Evolutionary conservation across 2,888 invertebrate species (phyloP), one percentile per base, ranked within the genome.

Genomic region (Xiphydria camelus): DNA sequence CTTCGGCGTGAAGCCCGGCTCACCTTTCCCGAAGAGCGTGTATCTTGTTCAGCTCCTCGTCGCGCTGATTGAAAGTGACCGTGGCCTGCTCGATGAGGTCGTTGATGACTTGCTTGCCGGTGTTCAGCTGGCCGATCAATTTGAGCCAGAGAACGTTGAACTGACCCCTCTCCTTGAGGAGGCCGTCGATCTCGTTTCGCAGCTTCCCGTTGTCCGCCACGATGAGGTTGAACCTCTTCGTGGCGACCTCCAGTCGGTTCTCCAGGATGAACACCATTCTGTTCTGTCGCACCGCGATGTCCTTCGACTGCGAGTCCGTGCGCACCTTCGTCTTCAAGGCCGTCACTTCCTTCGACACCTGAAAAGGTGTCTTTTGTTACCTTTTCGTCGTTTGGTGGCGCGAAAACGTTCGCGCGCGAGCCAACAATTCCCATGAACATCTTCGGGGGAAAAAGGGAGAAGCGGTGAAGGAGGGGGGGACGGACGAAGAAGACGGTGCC

Each of bases 31-130:
- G 88, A 22, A 94, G 78, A 0, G 87, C 86, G 50, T 88, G 84
- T 29, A 94, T 81, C 75, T 93, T 94, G 44, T 86, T 81, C 66
- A 88, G 85, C 76, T 88, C 83, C 68, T 89, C 88, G 70, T 88
- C 93, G 49, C 94, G 80, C 74, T 92, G 91, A 76, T 94, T 93
- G 66, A 92, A 95, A 1, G 94, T 90, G 26, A 87, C 79, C 15
- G 91, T 94, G 0, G 94, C 90, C 60, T 90, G 89, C 61, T 94
- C 94, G 48, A 95, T 89, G 45, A 93, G 77, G 64, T 92, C 92
- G 57, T 89, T 83, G 69, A 93, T 91, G 62, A 88, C 84, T 48
- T 86, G 86, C 66, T 94, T 91, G 1, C 92, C 89, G 25, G 83
- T 82, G 66, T 86, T 86, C 37, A 93, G 79, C 42, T 89, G 85